Evolutionary conservation across 2,113 vertebrate species (phyloP), one percentile per base, ranked within the genome.

Genomic region (Tyrannus savana): DNA sequence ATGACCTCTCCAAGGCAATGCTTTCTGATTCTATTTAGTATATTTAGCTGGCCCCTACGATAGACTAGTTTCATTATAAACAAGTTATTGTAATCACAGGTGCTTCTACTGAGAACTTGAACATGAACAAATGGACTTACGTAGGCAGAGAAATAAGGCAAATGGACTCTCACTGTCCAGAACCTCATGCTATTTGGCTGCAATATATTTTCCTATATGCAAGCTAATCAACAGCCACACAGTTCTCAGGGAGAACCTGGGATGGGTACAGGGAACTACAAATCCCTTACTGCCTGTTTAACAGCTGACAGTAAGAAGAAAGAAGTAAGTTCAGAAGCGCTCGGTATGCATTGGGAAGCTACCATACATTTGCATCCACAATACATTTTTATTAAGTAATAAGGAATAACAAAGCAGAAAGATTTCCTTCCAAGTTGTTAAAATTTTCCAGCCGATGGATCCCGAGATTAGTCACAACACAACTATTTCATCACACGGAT

Each of bases 381-480:
- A 68, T 82, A 33, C 52, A 23, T 46, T 79, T 62, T 90, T 89
- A 95, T 90, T 77, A 69, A 91, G 55, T 76, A 80, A 25, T 71
- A 87, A 47, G 46, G 6, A 84, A 82, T 22, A 84, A 60, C 39
- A 27, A 41, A 35, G 87, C 75, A 92, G 62, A 80, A 96, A 64
- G 76, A 21, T 68, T 95, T 68, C 89, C 92, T 86, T 91, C 84
- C 87, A 89, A 93, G 93, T 60, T 22, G 14, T 92, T 95, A 58
- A 90, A 67, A 44, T 89, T 94, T 97, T 93, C 92, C 92, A 96
- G 87, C 37, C 27, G 3, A 87, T 21, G 73, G 82, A 52, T 88
- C 68, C 52, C 22, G 10, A 73, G 13, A 76, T 97, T 95, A 95
- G 87, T 96, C 97, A 95, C 89, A 95, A 44, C 93, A 93, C 3